Evolutionary conservation across 2,888 invertebrate genomes (phyloP), one percentile per base, ranked within the genome.

Genomic region (Lomographa bimaculata): DNA sequence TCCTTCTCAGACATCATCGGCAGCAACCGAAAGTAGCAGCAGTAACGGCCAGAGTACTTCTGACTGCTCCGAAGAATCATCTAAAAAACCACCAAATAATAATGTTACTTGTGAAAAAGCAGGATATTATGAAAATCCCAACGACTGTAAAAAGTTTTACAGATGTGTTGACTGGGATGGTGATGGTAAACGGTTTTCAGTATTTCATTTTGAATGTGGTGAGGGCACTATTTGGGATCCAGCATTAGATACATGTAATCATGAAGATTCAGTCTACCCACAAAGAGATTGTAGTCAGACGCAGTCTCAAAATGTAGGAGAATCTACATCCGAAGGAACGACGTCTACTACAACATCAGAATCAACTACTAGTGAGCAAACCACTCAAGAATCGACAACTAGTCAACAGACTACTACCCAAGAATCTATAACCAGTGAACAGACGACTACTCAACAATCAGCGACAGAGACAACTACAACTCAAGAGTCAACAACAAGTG

Each of bases 191-290:
- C 63, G 72, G 45, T 93, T 91, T 64, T 92, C 92, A 32, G 86
- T 92, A 3, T 93, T 90, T 64, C 87, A 92, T 60, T 94, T 94
- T 64, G 90, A 91, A 24, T 94, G 94, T 60, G 90, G 91, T 6
- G 90, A 91, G 44, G 94, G 94, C 14, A 94, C 94, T 1, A 93
- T 94, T 50, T 94, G 93, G 89, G 94, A 94, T 75, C 91, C 92
- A 11, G 87, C 90, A 27, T 67, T 93, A 29, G 90, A 90, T 48
- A 91, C 92, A 1, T 94, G 94, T 66, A 94, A 94, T 70, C 85
- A 93, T 59, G 91, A 92, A 50, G 90, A 91, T 41, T 91, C 92
- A 3, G 91, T 93, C 7, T 91, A 92, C 60, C 92, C 93, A n/a
- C 81, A 79, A 29, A 73, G 90, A 12, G 70, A 81, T 47, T 90